Conservation (phyloP, 1,140 invertebrate species). For the Aplysia californica region DNA sequence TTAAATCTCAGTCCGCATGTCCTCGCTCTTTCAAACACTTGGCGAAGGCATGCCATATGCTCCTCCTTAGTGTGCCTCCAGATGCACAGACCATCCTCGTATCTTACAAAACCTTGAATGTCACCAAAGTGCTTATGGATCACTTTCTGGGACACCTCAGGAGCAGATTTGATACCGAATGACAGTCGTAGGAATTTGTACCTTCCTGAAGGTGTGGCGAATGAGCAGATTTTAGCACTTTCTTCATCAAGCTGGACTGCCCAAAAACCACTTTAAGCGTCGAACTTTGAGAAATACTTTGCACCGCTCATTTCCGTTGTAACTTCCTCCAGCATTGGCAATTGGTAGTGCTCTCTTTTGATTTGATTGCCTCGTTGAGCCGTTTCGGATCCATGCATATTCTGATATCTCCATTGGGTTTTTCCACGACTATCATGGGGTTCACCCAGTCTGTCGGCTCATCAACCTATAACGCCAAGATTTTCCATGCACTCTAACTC, state of each 20-base stretch:
- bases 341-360: background rate
- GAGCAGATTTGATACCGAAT: background rate
- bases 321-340: constrained; percentile 3
- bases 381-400: background rate
- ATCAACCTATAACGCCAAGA: constrained; percentile 35
- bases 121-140: background rate
- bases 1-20: background rate
- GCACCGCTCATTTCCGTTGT: constrained; percentile 13
- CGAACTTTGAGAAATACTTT: constrained; percentile 34
- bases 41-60: background rate
- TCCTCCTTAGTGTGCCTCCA: background rate
- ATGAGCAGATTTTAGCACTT: background rate
- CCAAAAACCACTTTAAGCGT: constrained; percentile 44
- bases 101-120: background rate
- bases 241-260: constrained; percentile 52
- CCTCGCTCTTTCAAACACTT: background rate
- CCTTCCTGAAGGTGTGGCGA: background rate
- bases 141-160: background rate
- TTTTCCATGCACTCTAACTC: constrained; percentile 35
- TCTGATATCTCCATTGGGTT: background rate
- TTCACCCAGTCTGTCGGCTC: constrained; percentile 32
- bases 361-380: background rate
- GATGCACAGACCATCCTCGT: background rate
- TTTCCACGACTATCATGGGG: background rate
- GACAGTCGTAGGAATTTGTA: background rate